Evolutionary conservation across 2,888 invertebrate species (phyloP), one percentile per base, ranked within the genome.

Genomic region (Amblyteles armatorius): DNA sequence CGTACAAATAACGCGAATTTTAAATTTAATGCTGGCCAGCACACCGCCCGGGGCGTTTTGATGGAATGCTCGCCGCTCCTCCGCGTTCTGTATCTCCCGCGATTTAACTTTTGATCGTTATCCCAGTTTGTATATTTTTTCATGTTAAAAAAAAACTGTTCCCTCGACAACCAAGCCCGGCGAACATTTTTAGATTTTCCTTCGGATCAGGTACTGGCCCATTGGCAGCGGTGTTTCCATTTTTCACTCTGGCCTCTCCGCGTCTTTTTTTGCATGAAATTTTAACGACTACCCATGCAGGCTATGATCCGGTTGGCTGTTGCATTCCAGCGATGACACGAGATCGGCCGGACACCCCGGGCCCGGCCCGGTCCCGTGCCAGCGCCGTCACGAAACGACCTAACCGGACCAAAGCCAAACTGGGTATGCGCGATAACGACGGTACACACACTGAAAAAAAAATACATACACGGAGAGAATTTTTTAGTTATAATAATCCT

Each of bases 1-100:
- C 50, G 19, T 5, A 7, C 19, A 50, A 33, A 76, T 50, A 76
- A 19, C 13, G 57, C 13, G 13, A 76, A 29, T 65, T 65, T 65
- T 36, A 19, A 50, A 63, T 65, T 76, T 50, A 29, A 33, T 65
- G 7, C 11, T 13, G 22, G 50, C 22, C n/a, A 76, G 36, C 19
- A 65, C 2, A 6, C 11, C 48, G 63, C 63, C 6, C 19, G 19
- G 33, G 19, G 48, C 29, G 2, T 3, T 33, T 50, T 36, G 16
- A 65, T 65, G 36, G 33, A 63, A 48, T 50, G 26, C 57, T 16
- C 74, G 29, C 19, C 36, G 19, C 29, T 22, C 19, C 19, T 50
- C 16, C 50, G 13, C 16, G 29, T 76, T 44, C 65, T 50, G 33
- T 76, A 13, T 19, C 33, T 50, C n/a, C 6, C 5, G n/a, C 19